Evolutionary conservation across 1,140 invertebrate genomes (phyloP).

Genomic region (Hylaeus volcanicus): DNA sequence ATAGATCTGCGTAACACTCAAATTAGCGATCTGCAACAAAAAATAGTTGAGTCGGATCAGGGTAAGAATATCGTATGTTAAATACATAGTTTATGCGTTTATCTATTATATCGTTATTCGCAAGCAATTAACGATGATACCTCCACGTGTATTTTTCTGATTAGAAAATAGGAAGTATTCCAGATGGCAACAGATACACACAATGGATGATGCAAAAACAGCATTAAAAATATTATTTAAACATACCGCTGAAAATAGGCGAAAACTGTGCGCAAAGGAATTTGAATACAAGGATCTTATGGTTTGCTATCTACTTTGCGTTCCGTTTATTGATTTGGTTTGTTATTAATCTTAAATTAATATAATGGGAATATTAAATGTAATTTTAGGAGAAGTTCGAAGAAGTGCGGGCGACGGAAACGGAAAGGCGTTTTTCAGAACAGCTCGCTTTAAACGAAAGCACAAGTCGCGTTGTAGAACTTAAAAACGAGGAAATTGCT

Average conservation of each 20-base stretch:
- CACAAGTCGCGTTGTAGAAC: not conserved
- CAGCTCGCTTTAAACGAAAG: not conserved
- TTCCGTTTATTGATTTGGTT: not conserved
- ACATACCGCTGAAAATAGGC: conserved; percentile 79
- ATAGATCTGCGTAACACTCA: conserved; percentile 88
- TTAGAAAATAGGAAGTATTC: conserved; percentile 83
- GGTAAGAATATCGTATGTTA: conserved; percentile 72
- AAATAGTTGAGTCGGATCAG: conserved; percentile 89
- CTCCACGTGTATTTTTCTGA: conserved; percentile 44
- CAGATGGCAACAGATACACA: conserved; percentile 84
- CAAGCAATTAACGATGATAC: conserved; percentile 12
- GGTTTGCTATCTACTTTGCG: conserved; percentile 61
- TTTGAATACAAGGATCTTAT: conserved; percentile 81
- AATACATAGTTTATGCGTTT: not conserved
- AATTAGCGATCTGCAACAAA: conserved; percentile 92
- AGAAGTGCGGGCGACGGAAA: conserved; percentile 72
- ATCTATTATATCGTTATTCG: not conserved
- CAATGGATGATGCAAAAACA: conserved; percentile 85
- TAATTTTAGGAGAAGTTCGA: conserved; percentile 61
- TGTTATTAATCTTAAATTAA: not conserved
- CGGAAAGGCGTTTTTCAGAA: conserved; percentile 57
- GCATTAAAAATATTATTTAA: conserved; percentile 84
- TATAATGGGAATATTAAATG: conserved; percentile 2
- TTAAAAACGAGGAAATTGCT: not conserved
- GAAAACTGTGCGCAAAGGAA: conserved; percentile 74